Conservation (phyloP, 1,140 invertebrate genomes). For the Trachymyrmex cornetzi region DNA sequence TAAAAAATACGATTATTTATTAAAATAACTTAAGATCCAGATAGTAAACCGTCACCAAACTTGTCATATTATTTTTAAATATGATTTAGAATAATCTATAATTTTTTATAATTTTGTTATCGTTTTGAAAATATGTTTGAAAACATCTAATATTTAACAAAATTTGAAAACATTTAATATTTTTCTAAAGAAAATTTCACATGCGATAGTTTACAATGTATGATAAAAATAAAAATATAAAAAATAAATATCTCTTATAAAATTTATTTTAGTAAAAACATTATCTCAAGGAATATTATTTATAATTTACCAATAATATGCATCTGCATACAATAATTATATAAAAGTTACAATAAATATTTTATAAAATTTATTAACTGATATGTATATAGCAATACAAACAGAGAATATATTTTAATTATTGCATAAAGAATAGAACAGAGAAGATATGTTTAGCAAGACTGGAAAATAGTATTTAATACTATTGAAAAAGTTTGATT, state of each 20-base stretch:
- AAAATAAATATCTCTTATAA: neutral
- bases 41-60: too few species aligned
- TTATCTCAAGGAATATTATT: neutral
- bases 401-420: neutral
- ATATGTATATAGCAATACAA: neutral
- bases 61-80: too few species aligned
- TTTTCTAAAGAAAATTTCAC: neutral
- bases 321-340: too few species aligned
- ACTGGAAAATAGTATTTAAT: neutral
- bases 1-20: too few species aligned
- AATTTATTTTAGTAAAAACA: neutral
- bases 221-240: neutral
- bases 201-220: neutral
- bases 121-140: too few species aligned
- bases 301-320: conserved; percentile 3
- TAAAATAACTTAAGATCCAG: too few species aligned
- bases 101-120: too few species aligned
- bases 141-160: too few species aligned
- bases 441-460: neutral
- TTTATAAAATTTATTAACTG: neutral
- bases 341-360: neutral
- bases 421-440: neutral
- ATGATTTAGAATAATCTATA: too few species aligned
- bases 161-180: neutral
- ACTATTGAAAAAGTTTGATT: neutral